Percentiles rank a stretch among this genome's conserved stretches.
These are phyloP conservation scores for Lucilia sericata DNA, from an alignment of 1,140 invertebrate species.

Conservation along the genomic window DNA sequence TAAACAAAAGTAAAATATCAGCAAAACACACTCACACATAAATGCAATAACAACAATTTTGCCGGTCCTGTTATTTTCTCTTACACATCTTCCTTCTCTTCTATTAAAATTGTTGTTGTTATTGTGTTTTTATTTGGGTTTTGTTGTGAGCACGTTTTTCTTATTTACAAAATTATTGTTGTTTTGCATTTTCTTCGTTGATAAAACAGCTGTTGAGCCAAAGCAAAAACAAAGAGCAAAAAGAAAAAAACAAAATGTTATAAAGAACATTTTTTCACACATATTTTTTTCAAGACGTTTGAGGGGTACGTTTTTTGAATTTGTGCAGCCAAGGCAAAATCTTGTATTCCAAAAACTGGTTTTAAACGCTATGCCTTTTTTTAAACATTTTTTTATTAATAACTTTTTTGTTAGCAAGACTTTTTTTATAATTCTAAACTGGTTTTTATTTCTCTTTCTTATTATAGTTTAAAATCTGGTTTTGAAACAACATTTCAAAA, in stretches of 20 bases:
- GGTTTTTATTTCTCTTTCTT: slow-evolving; percentile 9
- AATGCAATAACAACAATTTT: not conserved
- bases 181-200: not conserved
- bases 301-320: not conserved
- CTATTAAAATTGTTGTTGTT: not conserved
- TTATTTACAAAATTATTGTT: not conserved
- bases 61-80: not conserved
- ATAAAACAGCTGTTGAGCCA: slow-evolving; percentile 13
- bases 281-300: not conserved
- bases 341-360: not conserved
- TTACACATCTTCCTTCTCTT: not conserved
- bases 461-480: slow-evolving; percentile 6
- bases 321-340: not conserved
- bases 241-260: not conserved
- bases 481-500: slow-evolving; percentile 20
- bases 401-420: not conserved
- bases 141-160: not conserved
- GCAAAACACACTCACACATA: not conserved
- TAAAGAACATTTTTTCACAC: not conserved
- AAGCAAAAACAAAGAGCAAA: not conserved
- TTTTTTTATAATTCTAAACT: not conserved
- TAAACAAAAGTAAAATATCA: not conserved
- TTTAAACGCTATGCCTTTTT: not conserved
- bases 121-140: not conserved
- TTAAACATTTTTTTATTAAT: not conserved